phyloP scores from a whole-genome alignment of 2,797 vertebrate genomes.

The Alexandromys oeconomus region DNA sequence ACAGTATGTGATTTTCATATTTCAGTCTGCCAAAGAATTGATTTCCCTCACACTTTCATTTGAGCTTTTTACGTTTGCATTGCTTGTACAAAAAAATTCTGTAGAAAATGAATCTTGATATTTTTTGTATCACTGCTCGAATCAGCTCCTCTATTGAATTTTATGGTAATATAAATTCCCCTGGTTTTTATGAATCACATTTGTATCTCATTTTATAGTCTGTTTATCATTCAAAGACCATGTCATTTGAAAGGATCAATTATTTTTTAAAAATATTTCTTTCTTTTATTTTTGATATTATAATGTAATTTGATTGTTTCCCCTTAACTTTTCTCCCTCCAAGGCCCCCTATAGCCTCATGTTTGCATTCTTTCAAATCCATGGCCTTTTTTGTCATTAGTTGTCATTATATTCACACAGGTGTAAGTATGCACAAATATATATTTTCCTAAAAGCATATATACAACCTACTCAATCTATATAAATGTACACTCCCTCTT shows the following conservation, averaged over 20 bases:
- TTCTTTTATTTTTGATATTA: background rate
- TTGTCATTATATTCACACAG: background rate
- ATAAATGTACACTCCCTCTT: background rate
- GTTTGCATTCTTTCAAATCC: background rate
- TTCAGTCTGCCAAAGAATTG: background rate
- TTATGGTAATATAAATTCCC: background rate
- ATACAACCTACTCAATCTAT: background rate
- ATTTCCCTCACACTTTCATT: background rate
- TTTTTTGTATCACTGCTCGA: background rate
- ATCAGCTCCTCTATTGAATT: background rate
- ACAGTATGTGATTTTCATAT: background rate
- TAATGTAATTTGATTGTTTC: background rate
- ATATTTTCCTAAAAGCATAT: background rate
- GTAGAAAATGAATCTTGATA: background rate
- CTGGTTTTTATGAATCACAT: background rate
- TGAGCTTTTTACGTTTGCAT: background rate
- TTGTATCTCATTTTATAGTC: background rate
- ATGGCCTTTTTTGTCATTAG: background rate
- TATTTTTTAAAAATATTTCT: too few species aligned
- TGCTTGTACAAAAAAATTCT: background rate
- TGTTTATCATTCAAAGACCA: background rate
- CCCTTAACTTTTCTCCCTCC: background rate
- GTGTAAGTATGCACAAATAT: background rate
- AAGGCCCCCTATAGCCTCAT: background rate
- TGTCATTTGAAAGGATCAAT: background rate